phyloP scores from a whole-genome alignment of 2,888 invertebrate species.

The Scaptomyza reducta region DNA sequence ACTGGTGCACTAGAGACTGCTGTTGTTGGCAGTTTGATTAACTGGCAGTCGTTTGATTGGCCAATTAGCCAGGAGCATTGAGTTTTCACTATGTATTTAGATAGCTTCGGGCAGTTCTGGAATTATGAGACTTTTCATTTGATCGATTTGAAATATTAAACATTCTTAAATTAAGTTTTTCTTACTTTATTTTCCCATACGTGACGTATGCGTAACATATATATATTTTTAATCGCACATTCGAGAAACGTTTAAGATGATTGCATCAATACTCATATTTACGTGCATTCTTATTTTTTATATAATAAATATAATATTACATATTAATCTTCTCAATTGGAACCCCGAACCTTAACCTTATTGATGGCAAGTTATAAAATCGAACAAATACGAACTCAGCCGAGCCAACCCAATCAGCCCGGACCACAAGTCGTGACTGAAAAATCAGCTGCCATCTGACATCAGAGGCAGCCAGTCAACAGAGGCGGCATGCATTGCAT shows the following conservation, averaged over 20 bases:
- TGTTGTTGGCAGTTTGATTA: constrained; percentile 66
- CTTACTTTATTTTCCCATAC: not conserved
- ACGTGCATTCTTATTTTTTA: constrained; percentile 14
- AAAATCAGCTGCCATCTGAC: constrained; percentile 57
- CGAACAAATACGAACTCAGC: constrained; percentile 34
- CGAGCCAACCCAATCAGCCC: constrained; percentile 29
- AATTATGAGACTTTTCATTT: not conserved
- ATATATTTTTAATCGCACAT: constrained; percentile 37
- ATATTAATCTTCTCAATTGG: constrained; percentile 47
- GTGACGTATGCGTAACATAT: constrained; percentile 61
- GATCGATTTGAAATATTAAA: not conserved
- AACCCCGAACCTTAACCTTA: constrained; percentile 38
- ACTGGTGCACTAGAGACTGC: constrained; percentile 26
- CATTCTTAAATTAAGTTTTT: not conserved
- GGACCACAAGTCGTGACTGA: constrained; percentile 63
- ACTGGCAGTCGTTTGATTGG: constrained; percentile 53
- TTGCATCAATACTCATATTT: constrained; percentile 42
- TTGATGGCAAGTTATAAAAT: constrained; percentile 67
- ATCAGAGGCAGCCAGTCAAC: constrained; percentile 16
- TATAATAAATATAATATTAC: constrained; percentile 26
- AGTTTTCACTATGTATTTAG: constrained; percentile 17
- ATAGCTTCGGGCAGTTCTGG: constrained; percentile 19
- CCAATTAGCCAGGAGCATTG: constrained; percentile 50
- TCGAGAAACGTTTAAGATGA: constrained; percentile 52
- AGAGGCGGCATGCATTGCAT: constrained; percentile 23